These are phyloP conservation scores for Teleiodes luculella DNA, from an alignment of 2,888 invertebrate genomes.

Conservation along the genomic window DNA sequence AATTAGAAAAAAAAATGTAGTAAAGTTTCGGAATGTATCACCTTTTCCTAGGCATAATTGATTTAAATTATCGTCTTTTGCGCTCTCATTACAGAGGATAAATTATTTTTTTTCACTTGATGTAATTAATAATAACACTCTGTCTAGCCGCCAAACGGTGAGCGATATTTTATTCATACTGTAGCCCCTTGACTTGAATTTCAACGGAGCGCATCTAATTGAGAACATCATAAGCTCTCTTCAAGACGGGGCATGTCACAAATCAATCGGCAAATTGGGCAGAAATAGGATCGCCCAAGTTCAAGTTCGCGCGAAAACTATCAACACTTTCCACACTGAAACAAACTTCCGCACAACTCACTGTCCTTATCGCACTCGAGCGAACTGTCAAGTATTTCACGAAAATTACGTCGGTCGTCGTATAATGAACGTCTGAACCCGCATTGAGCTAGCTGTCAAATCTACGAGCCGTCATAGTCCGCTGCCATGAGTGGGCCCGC, in stretches of 20 bases:
- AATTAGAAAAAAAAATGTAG: constrained; percentile 21
- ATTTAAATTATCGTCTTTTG: constrained; percentile 39
- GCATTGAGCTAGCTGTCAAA: constrained; percentile 80
- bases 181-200: constrained; percentile 60
- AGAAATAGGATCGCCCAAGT: constrained; percentile 39
- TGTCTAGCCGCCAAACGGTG: constrained; percentile 53
- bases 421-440: constrained; percentile 78
- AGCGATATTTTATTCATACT: constrained; percentile 63
- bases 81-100: constrained; percentile 36
- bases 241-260: constrained; percentile 61
- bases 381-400: constrained; percentile 65
- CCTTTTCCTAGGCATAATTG: constrained; percentile 57
- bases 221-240: constrained; percentile 67
- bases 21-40: constrained; percentile 33
- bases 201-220: constrained; percentile 67
- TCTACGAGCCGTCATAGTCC: constrained; percentile 79
- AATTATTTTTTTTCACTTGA: constrained; percentile 48
- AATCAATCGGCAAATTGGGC: constrained; percentile 57
- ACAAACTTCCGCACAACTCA: constrained; percentile 29
- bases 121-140: constrained; percentile 43
- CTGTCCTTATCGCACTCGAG: constrained; percentile 52
- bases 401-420: constrained; percentile 70
- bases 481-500: constrained; percentile 75
- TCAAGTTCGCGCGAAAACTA: constrained; percentile 68
- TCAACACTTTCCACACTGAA: constrained; percentile 13